Base-by-base conservation (phyloP, 2,797 vertebrate genomes). In the Alosa sapidissima region DNA sequence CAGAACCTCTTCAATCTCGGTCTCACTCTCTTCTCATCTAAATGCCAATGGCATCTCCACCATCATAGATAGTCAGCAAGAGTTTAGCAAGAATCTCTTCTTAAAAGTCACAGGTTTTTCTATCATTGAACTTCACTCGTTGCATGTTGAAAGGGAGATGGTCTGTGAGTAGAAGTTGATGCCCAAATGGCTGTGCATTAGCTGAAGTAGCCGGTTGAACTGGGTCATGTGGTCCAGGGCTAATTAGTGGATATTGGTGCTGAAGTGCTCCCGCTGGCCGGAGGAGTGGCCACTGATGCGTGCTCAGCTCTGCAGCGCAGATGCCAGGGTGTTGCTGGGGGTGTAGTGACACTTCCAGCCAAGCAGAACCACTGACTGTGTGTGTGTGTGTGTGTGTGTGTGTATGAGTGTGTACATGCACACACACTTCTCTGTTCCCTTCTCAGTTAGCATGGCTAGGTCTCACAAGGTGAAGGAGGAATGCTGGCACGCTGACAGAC, bases 401-500 rank as follows among this genome's bases (percentile, higher is more conserved):
- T 45, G 36, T 0, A 28, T 75, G 36, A 5, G 5, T 75, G 36
- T 45, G 68, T 75, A 21, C 81, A 41, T 81, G 55, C 83, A 84
- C 81, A 41, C 68, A n/a, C 81, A 62, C 51, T 86, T 84, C 81
- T 68, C 88, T 92, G 89, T 90, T 91, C 83, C 84, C 81, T 89
- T 91, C 88, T 91, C 88, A 90, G 88, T 87, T 86, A 88, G 86
- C 54, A 82, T 41, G 45, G 81, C 58, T 82, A 85, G 83, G 81
- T 85, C 85, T 65, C 86, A 85, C 89, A 88, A 86, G 92, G 90
- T 91, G 89, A 91, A 91, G 83, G 87, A 91, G 88, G 90, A 91
- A 91, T 90, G 89, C 91, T 93, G 92, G 91, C 33, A 41, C 9
- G 5, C 68, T 75, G 36, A 75, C 55, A 41, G 65, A 72, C 4